Evolutionary conservation across 2,888 invertebrate genomes (phyloP), one percentile per base, ranked within the genome.

Genomic region (Eilema caniola): DNA sequence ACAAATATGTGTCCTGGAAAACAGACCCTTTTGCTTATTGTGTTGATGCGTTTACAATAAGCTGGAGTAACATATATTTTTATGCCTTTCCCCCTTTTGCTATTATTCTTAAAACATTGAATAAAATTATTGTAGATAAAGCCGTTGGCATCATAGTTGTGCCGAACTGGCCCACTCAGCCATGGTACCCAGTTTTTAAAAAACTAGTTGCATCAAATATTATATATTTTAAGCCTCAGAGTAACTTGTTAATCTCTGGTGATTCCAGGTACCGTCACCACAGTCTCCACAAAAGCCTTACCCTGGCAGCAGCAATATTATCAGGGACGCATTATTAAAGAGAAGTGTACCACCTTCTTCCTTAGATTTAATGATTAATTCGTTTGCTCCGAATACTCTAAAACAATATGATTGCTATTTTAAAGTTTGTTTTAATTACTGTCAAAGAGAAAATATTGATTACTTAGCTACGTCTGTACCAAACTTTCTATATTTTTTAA

Each of bases 21-120:
- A 56, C 59, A 0, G 82, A 84, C 31, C 81, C 83, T 1, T 70
- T 76, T 20, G 82, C 82, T n/a, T n/a, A n/a, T n/a, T n/a, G n/a
- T n/a, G n/a, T n/a, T n/a, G n/a, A n/a, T n/a, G n/a, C n/a, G n/a
- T n/a, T n/a, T n/a, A n/a, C n/a, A n/a, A n/a, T n/a, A n/a, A 11
- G 37, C 20, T n/a, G n/a, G 83, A 31, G 63, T 0, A 0, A 23
- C 11, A 37, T 25, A n/a, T 76, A 57, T 53, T 83, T 82, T 62
- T 84, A 82, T 53, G 77, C 77, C 0, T 82, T 81, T 62, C 76
- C 82, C 3, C 80, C 82, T 11, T 77, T 82, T 8, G 33, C 33
- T 33, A 8, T 33, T 33, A 33, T 33, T 33, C 33, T 33, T 33
- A 33, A 7, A 8, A 56, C 68, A 2, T 24, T 81, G 8, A 28